Conservation (phyloP, 1,140 invertebrate species). For the Euwallacea similis region DNA sequence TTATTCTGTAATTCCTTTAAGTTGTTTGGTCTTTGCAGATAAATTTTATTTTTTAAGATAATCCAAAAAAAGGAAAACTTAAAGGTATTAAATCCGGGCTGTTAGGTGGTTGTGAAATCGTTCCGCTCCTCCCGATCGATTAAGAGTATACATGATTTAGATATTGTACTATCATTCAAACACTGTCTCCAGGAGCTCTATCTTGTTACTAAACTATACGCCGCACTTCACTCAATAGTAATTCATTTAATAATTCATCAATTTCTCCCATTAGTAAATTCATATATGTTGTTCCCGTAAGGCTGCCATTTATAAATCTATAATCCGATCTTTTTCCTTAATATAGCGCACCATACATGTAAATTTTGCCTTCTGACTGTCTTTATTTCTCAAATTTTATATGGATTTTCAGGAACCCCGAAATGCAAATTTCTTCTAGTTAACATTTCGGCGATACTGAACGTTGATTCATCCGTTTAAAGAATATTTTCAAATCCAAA, state of each 20-base stretch:
- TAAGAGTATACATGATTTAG: no score
- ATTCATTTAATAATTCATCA: background rate
- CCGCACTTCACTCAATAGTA: background rate
- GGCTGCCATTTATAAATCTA: background rate
- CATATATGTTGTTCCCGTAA: background rate
- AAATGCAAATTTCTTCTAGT: background rate
- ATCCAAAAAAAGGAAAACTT: no score
- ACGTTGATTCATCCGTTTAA: background rate
- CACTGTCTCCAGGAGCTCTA: background rate
- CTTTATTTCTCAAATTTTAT: background rate
- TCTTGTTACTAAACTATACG: background rate
- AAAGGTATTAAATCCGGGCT: no score
- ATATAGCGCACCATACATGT: background rate
- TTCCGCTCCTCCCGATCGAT: no score
- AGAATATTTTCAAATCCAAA: background rate
- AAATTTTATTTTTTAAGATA: no score
- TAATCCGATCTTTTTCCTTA: background rate
- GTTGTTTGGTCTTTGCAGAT: no score
- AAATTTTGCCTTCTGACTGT: background rate
- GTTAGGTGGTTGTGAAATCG: no score
- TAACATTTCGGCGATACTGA: background rate
- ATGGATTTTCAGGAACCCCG: background rate
- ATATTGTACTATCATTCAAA: no score
- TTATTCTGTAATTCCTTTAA: no score
- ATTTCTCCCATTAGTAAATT: background rate